Evolutionary conservation across 2,113 vertebrate genomes (phyloP).

Genomic region (Pachyramphus minor): DNA sequence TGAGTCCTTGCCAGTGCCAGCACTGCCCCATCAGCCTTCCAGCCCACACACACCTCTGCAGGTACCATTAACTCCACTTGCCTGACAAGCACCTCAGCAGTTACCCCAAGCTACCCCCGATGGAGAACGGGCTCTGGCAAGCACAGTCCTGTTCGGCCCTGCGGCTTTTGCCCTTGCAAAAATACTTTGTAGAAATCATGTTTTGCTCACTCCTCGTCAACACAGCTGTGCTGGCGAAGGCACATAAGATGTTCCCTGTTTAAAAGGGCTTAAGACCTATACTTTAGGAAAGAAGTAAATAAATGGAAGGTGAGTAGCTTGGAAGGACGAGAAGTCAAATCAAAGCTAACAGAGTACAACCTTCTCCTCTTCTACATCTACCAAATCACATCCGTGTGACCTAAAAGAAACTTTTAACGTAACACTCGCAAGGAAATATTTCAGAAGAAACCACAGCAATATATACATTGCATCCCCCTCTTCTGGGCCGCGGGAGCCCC

Average conservation of each 20-base stretch:
- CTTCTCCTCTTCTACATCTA: not conserved
- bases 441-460: not conserved
- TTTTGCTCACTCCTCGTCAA: not conserved
- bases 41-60: not conserved
- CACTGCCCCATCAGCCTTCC: not conserved
- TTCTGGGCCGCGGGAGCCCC: not conserved
- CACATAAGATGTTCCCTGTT: not conserved
- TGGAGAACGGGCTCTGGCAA: rapidly evolving
- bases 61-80: rapidly evolving
- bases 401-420: rapidly evolving
- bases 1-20: not conserved
- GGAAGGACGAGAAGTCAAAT: not conserved
- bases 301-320: rapidly evolving
- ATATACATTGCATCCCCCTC: rapidly evolving
- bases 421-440: rapidly evolving
- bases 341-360: not conserved
- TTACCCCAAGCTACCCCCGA: not conserved
- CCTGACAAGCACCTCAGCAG: not conserved
- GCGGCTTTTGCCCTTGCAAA: not conserved
- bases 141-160: not conserved
- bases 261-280: rapidly evolving
- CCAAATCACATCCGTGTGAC: rapidly evolving
- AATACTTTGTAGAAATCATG: not conserved
- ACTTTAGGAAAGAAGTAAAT: not conserved
- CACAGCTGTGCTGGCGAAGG: not conserved